Evolutionary conservation across 2,113 vertebrate genomes (phyloP), one percentile per base, ranked within the genome.

Genomic region (Galemys pyrenaicus): DNA sequence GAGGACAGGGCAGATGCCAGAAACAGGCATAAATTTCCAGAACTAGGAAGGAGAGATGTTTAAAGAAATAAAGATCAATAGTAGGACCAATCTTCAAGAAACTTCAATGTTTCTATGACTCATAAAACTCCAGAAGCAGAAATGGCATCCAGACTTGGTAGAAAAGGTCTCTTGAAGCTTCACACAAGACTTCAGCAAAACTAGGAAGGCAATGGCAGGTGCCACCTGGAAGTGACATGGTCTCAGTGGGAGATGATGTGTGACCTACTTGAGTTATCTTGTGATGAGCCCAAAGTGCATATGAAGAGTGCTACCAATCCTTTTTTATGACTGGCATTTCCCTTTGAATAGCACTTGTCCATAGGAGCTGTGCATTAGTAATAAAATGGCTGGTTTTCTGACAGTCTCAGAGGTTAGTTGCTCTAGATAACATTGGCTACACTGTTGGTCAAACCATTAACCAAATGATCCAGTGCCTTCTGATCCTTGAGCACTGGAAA

Each of bases 61-160:
- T 87, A 94, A 96, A 64, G 84, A 89, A 93, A 91, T 91, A 37
- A 86, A 96, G 64, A 83, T 96, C 92, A 87, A 87, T 87, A 74
- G 74, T 56, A 83, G 83, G 93, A 35, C 26, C 24, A 71, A 64
- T 10, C 37, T 62, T 83, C 20, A 68, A 90, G 65, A 93, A 89
- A 82, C 37, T 58, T 0, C 46, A 67, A 35, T 39, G 26, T 85
- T 65, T 26, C 35, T 32, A 85, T 80, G 62, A 2, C 58, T 92
- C 71, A 81, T 70, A 90, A 90, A 94, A 86, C 30, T 82, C 17
- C n/a, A 44, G 30, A 44, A 75, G 9, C 37, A 51, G 54, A 94
- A 71, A 35, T 6, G 24, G 41, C 37, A 73, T 35, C 49, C 32
- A 58, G 41, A 20, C 77, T 10, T 9, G 39, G 84, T 4, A 1